Evolutionary conservation across 2,888 invertebrate species (phyloP), one percentile per base, ranked within the genome.

Genomic region (Perizoma affinitatum): DNA sequence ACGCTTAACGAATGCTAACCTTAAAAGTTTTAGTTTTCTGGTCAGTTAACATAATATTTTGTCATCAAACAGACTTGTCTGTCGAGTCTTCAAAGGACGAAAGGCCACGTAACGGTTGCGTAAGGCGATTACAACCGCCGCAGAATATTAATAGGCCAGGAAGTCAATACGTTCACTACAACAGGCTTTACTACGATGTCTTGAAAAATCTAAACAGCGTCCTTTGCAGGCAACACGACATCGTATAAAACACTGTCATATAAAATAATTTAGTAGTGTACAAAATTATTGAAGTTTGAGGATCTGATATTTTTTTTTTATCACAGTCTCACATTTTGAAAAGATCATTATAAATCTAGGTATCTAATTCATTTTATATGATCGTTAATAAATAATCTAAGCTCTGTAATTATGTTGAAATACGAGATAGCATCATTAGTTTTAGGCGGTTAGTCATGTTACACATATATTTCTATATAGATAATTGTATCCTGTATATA

Each of bases 81-180:
- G 45, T 45, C 45, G 33, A 43, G 10, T 10, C 10, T 43, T 43
- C 5, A 9, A 49, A 54, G 54, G 54, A 59, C 45, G 43, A 52
- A 40, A 54, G 51, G 48, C 54, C 43, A 58, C 41, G 62, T 58
- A 63, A 58, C 58, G 47, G 58, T 63, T 63, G 41, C 58, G 58
- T 42, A 62, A 58, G 47, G 47, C 51, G 50, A 5, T 40, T 44
- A 43, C 46, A 44, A 40, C 9, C 33, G 44, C 10, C 51, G 4
- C 35, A 41, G 62, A 54, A 63, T 63, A 54, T 52, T 63, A 63
- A 63, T 63, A 44, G 45, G 44, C 51, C 54, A 58, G 62, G 62
- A 63, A 63, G 22, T 40, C 22, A 22, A 22, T 3, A 33, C 36
- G 38, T 5, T 4, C 10, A 36, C 48, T 36, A 48, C 48, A 8